Conservation (phyloP, 2,113 vertebrate genomes). For the Zapornia atra region DNA sequence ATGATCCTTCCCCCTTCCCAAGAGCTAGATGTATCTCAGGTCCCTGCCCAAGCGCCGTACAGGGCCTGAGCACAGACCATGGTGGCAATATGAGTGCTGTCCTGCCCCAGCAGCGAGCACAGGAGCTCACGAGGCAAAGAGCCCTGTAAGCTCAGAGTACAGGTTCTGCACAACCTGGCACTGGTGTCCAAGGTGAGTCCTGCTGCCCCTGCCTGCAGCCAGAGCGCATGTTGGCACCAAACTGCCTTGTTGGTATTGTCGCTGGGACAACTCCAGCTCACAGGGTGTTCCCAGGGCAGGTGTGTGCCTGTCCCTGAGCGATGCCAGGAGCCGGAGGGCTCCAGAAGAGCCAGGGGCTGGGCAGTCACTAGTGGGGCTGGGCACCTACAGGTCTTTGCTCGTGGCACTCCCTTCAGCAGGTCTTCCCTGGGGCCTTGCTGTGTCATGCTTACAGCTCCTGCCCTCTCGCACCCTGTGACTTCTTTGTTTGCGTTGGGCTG, state of each 20-base stretch:
- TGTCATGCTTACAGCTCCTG: neutral
- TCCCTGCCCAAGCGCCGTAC: neutral
- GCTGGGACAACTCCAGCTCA: fast-evolving
- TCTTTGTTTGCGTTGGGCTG: neutral
- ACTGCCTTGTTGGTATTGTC: neutral
- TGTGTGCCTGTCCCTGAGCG: neutral
- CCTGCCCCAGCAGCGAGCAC: neutral
- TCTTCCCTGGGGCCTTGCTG: neutral
- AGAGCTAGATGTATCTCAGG: fast-evolving
- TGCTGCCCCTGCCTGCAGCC: fast-evolving
- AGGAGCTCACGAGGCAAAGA: neutral
- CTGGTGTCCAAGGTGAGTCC: neutral
- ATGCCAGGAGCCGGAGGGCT: neutral
- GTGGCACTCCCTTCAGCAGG: neutral
- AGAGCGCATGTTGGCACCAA: fast-evolving
- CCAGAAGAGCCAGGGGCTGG: neutral
- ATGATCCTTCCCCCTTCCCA: neutral
- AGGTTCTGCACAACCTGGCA: neutral
- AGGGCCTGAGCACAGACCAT: neutral
- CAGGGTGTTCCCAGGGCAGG: fast-evolving
- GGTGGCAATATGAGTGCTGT: neutral
- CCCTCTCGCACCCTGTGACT: neutral
- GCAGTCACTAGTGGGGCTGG: neutral
- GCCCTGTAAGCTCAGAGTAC: fast-evolving
- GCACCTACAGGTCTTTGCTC: neutral